Evolutionary conservation across 2,888 invertebrate species (phyloP).

Genomic region (Eupithecia inturbata): DNA sequence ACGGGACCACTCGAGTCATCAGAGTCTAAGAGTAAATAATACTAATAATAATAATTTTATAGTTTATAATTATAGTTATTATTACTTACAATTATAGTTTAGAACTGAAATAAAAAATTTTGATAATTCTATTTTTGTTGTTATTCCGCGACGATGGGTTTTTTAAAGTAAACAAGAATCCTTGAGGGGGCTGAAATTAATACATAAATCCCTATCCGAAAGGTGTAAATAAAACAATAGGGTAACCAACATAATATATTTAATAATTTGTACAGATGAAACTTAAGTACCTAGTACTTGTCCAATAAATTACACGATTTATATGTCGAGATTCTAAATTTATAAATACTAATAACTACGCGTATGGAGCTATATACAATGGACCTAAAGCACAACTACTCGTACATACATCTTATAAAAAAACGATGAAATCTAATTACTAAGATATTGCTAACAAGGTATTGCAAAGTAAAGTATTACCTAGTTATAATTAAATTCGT

Average conservation of each 20-base stretch:
- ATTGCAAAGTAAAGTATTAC: conserved; percentile 53
- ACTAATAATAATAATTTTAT: too few relatives aligned
- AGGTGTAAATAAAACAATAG: conserved; percentile 48
- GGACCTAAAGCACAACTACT: conserved; percentile 13
- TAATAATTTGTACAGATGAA: conserved; percentile 78
- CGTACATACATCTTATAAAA: conserved; percentile 2
- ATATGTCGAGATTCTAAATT: conserved; percentile 63
- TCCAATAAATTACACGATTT: conserved; percentile 54
- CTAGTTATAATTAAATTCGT: conserved; percentile 8
- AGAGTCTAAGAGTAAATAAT: too few relatives aligned
- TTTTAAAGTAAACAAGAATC: not conserved
- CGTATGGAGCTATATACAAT: conserved; percentile 38
- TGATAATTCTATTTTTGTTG: not conserved
- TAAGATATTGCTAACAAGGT: conserved; percentile 13
- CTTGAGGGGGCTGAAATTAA: not conserved
- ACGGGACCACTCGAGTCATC: too few relatives aligned
- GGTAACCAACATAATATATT: conserved; percentile 78
- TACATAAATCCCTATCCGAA: not conserved
- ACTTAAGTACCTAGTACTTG: conserved; percentile 73
- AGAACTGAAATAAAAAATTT: not conserved
- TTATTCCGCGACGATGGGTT: not conserved
- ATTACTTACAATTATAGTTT: too few relatives aligned
- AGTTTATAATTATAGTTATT: too few relatives aligned
- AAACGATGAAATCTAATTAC: not conserved
- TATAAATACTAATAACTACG: conserved; percentile 45